A percentile compares a stretch with the other conserved stretches of the same genome.
phyloP scores from a whole-genome alignment of 2,888 invertebrate genomes.

The Melieria picta region DNA sequence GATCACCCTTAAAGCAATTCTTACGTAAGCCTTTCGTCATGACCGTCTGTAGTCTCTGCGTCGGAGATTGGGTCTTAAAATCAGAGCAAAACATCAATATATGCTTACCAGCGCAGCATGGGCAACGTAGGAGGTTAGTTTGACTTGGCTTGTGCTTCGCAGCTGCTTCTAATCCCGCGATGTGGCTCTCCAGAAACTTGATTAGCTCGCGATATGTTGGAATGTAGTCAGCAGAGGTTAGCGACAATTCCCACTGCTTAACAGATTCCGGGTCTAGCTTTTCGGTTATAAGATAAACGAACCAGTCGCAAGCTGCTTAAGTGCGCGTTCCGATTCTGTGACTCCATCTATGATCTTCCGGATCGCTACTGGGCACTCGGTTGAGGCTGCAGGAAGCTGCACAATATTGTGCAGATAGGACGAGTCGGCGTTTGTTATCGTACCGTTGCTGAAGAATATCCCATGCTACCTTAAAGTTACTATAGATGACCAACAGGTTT shows the following conservation, averaged over 20 bases:
- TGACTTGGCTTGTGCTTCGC: constrained; percentile 6
- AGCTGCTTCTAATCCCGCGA: constrained; percentile 34
- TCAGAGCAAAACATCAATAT: constrained; percentile 26
- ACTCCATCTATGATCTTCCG: constrained; percentile 30
- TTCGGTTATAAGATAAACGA: constrained; percentile 34
- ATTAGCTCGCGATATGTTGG: constrained; percentile 13
- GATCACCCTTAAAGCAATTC: constrained; percentile 36
- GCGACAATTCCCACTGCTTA: constrained; percentile 37
- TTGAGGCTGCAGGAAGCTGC: constrained; percentile 20
- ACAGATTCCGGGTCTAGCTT: constrained; percentile 33
- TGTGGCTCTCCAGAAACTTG: constrained; percentile 30
- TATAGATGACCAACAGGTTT: constrained; percentile 26
- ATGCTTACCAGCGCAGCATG: constrained; percentile 32
- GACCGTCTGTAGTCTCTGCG: constrained; percentile 23
- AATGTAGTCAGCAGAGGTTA: constrained; percentile 25
- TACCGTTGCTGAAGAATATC: constrained; percentile 33
- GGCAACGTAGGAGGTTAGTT: constrained; percentile 26
- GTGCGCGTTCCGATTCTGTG: constrained; percentile 31
- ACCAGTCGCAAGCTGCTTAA: constrained; percentile 37
- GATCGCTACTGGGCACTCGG: constrained; percentile 12
- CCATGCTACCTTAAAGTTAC: constrained; percentile 37
- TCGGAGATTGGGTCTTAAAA: constrained; percentile 22
- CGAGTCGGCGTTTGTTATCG: constrained; percentile 37
- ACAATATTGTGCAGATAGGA: constrained; percentile 33
- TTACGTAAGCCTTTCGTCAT: constrained; percentile 27